Percentiles rank a stretch among this genome's conserved stretches.
Evolutionary conservation across 2,888 invertebrate species (phyloP).

Genomic region (Acronicta alni): DNA sequence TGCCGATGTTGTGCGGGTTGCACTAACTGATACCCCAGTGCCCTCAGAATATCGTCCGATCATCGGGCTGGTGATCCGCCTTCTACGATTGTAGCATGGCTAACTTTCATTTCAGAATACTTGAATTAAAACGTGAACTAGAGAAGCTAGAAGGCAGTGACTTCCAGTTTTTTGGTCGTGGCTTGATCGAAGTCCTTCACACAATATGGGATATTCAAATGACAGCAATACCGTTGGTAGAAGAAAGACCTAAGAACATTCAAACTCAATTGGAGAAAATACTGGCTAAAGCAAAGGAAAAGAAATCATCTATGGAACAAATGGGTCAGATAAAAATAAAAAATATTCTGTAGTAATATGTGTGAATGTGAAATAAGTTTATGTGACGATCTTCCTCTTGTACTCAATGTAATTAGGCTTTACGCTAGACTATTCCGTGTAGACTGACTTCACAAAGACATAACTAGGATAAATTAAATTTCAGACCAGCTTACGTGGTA

Average conservation of each 20-base stretch:
- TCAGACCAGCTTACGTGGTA: too few relatives aligned
- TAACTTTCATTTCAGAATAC: constrained; percentile 63
- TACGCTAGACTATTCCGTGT: too few relatives aligned
- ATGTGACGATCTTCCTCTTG: too few relatives aligned
- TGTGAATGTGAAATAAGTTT: too few relatives aligned
- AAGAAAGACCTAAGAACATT: constrained; percentile 59
- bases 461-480: too few relatives aligned
- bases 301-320: constrained; percentile 44
- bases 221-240: constrained; percentile 55
- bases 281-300: constrained; percentile 58
- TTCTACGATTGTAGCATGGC: too few relatives aligned
- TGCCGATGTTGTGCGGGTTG: too few relatives aligned
- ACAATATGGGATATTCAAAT: constrained; percentile 69
- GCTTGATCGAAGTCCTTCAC: constrained; percentile 63
- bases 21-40: too few relatives aligned
- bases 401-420: too few relatives aligned
- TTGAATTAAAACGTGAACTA: constrained; percentile 73
- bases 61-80: too few relatives aligned
- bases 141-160: constrained; percentile 69
- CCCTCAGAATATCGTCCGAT: too few relatives aligned
- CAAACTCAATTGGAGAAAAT: constrained; percentile 58
- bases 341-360: background rate
- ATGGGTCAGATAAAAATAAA: constrained; percentile 19
- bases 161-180: constrained; percentile 67
- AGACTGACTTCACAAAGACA: too few relatives aligned